Evolutionary conservation across 2,113 vertebrate genomes (phyloP).

Genomic region (Oncorhynchus kisutch): DNA sequence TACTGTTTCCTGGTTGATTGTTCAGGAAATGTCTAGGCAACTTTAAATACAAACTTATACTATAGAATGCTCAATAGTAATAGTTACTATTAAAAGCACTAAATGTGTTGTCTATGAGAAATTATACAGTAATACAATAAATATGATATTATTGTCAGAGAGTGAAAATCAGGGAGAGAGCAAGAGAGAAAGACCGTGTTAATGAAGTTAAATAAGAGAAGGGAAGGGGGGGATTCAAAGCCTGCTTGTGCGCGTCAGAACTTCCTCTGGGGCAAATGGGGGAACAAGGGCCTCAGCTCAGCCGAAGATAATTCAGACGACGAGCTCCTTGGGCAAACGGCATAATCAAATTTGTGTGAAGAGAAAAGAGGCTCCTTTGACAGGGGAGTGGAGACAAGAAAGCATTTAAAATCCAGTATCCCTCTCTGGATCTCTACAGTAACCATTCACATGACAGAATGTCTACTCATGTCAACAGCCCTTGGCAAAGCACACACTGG

Average conservation of each 20-base stretch:
- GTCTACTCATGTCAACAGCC: slow-evolving; percentile 41
- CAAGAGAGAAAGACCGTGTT: slow-evolving; percentile 34
- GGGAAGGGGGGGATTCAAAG: slow-evolving; percentile 47
- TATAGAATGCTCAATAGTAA: too few relatives aligned
- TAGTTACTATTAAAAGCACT: too few relatives aligned
- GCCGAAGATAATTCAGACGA: slow-evolving; percentile 13
- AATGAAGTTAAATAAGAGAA: slow-evolving; percentile 48
- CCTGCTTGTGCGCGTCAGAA: slow-evolving; percentile 47
- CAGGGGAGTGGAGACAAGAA: slow-evolving; percentile 43
- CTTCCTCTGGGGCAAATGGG: slow-evolving; percentile 52
- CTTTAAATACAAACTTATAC: too few relatives aligned
- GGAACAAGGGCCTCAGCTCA: slow-evolving; percentile 49
- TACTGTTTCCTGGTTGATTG: too few relatives aligned
- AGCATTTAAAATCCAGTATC: slow-evolving; percentile 51
- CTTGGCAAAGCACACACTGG: slow-evolving; percentile 50
- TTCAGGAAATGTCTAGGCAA: too few relatives aligned
- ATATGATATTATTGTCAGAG: background rate
- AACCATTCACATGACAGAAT: slow-evolving; percentile 60
- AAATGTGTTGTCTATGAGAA: background rate
- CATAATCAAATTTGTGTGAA: slow-evolving; percentile 69
- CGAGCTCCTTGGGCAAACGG: slow-evolving; percentile 60
- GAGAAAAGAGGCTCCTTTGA: slow-evolving; percentile 61
- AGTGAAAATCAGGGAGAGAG: background rate
- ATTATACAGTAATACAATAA: background rate
- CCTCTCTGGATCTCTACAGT: slow-evolving; percentile 44